Conservation (phyloP, 2,797 vertebrate species). For the Phoebastria nigripes region DNA sequence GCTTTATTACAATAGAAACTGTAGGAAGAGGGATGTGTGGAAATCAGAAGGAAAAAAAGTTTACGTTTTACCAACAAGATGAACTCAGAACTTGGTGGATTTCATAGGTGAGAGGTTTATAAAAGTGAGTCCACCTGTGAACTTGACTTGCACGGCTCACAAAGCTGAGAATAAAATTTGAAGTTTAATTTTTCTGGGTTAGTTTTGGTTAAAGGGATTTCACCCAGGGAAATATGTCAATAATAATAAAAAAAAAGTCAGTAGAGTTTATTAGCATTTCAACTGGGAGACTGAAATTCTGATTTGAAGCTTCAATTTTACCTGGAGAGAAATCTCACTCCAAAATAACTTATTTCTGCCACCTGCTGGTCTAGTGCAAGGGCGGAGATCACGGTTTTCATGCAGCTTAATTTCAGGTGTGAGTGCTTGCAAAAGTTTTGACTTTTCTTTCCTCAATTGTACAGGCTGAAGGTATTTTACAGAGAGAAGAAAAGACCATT, state of each 20-base stretch:
- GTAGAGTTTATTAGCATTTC: background rate
- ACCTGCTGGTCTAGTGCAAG: background rate
- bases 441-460: background rate
- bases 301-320: background rate
- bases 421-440: background rate
- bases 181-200: background rate
- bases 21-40: background rate
- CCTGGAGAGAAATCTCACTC: background rate
- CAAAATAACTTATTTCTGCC: background rate
- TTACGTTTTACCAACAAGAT: background rate
- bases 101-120: background rate
- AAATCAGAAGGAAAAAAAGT: background rate
- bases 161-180: background rate
- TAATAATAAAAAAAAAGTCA: background rate
- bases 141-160: background rate
- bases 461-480: conserved; percentile 55
- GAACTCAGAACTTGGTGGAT: background rate
- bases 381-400: rapidly evolving
- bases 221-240: background rate
- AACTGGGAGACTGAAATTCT: background rate
- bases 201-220: background rate
- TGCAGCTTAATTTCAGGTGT: background rate
- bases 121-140: background rate
- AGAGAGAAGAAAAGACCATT: conserved; percentile 50
- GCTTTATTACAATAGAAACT: background rate